Evolutionary conservation across 2,888 invertebrate genomes (phyloP).

Genomic region (Anaspis maculata): DNA sequence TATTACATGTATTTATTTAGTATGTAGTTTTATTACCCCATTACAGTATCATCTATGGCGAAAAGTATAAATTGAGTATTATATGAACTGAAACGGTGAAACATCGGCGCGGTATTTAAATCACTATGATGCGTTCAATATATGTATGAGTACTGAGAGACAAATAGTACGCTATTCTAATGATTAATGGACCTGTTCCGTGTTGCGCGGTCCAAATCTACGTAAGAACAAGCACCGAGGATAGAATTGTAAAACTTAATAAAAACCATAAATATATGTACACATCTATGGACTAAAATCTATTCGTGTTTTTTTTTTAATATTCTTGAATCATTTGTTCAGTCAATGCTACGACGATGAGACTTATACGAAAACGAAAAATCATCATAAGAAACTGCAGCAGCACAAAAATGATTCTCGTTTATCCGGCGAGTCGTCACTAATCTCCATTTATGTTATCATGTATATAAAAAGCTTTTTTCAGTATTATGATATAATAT

Average conservation of each 20-base stretch:
- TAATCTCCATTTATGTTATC: too few species aligned
- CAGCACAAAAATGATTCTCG: constrained; percentile 29
- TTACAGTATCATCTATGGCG: constrained; percentile 28
- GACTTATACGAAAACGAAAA: constrained; percentile 15
- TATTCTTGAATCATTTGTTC: constrained; percentile 12
- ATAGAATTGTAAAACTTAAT: constrained; percentile 34
- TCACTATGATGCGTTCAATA: constrained; percentile 17
- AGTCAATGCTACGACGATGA: constrained; percentile 28
- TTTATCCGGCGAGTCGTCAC: constrained; percentile 28
- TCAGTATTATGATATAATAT: constrained; percentile 37
- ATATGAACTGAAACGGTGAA: constrained; percentile 6
- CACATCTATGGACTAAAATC: constrained; percentile 33
- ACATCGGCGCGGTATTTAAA: constrained; percentile 15
- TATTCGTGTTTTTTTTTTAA: not conserved
- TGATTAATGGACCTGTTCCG: constrained; percentile 38
- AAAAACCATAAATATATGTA: constrained; percentile 32
- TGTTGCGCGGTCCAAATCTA: constrained; percentile 24
- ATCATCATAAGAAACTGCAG: constrained; percentile 32
- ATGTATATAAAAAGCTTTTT: constrained; percentile 44
- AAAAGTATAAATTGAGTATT: constrained; percentile 9
- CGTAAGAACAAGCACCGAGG: constrained; percentile 34
- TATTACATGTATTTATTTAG: constrained; percentile 24
- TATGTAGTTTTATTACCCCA: not conserved
- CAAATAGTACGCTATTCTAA: constrained; percentile 41
- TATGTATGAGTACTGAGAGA: constrained; percentile 20